Conservation (phyloP, 2,888 invertebrate species). For the Heliconius cydno region DNA sequence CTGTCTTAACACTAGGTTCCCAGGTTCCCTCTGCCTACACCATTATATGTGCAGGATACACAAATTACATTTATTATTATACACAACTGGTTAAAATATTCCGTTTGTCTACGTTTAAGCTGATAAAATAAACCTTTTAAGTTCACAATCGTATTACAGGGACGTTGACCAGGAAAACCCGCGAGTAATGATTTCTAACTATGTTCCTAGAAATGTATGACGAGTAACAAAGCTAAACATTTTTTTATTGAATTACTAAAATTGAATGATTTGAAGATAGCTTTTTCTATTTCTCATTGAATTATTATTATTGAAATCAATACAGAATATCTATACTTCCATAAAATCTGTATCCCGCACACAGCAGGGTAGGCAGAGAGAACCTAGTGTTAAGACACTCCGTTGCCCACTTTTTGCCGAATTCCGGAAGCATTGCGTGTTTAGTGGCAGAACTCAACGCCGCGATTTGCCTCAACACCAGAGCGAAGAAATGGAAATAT, state of each 20-base stretch:
- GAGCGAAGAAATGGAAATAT: too few species aligned
- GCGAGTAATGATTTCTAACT: conserved; percentile 33
- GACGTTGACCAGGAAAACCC: conserved; percentile 28
- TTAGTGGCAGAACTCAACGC: too few species aligned
- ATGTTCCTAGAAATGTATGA: conserved; percentile 19
- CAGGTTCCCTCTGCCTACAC: neutral
- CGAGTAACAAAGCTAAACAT: neutral
- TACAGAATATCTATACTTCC: too few species aligned
- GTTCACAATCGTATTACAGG: conserved; percentile 22
- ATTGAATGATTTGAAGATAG: neutral
- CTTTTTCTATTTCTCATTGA: neutral
- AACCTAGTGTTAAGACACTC: too few species aligned
- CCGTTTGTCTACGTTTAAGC: conserved; percentile 8
- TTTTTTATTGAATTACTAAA: neutral
- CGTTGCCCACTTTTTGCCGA: too few species aligned
- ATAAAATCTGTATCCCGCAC: too few species aligned
- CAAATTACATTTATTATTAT: neutral
- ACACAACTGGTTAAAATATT: neutral
- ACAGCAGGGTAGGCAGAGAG: too few species aligned
- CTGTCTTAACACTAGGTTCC: too few species aligned
- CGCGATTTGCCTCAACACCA: too few species aligned
- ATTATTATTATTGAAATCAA: neutral
- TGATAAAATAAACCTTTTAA: conserved; percentile 11
- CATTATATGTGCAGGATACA: neutral
- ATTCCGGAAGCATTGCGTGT: too few species aligned